Conservation (phyloP, 2,113 vertebrate species). For the Ondatra zibethicus region DNA sequence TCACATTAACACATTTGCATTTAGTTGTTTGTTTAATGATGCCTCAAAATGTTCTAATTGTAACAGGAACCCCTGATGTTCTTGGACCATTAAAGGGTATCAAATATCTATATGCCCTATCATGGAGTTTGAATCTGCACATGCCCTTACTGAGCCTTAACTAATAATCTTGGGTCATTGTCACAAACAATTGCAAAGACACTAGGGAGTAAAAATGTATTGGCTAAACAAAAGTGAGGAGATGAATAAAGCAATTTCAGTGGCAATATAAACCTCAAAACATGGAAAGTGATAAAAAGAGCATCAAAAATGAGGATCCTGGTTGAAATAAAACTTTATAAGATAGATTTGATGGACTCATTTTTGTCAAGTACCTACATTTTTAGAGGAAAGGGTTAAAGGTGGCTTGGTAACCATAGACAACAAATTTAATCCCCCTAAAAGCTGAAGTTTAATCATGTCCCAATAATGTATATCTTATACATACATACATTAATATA, state of each 20-base stretch:
- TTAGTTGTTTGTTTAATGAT: conserved; percentile 75
- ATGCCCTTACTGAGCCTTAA: not conserved
- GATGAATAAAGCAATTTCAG: not conserved
- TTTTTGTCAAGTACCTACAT: conserved; percentile 25
- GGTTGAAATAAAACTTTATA: not conserved
- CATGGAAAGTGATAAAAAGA: not conserved
- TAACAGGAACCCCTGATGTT: conserved; percentile 32
- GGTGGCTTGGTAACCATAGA: not conserved
- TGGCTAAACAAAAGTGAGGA: not conserved
- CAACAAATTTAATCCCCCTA: not conserved
- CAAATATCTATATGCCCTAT: not conserved
- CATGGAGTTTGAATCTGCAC: not conserved
- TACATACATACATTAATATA: not conserved
- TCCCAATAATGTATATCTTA: not conserved
- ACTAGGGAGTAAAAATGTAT: not conserved
- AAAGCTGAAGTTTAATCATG: not conserved
- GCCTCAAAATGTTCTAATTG: conserved; percentile 72
- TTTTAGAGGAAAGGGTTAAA: not conserved
- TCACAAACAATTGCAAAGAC: not conserved
- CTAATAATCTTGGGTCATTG: conserved; percentile 10
- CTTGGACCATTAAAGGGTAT: not conserved
- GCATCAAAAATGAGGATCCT: not conserved
- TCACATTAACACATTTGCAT: conserved; percentile 79
- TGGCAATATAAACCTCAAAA: not conserved
- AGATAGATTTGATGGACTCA: not conserved